Conservation (phyloP, 2,888 invertebrate genomes). For the Coleophora flavipennella region DNA sequence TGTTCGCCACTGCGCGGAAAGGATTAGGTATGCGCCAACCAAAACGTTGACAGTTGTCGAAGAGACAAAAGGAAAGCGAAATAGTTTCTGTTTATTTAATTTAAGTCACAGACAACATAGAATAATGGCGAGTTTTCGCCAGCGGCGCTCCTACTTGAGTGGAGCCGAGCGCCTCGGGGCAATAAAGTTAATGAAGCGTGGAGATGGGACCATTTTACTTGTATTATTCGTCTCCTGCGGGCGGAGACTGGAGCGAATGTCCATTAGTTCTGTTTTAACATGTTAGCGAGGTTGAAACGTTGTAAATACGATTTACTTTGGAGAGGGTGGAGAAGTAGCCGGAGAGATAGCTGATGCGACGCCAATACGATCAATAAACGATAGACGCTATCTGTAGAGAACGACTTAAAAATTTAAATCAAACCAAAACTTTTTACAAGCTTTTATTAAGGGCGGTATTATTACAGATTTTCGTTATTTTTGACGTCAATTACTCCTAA, state of each 20-base stretch:
- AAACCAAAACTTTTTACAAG: no score
- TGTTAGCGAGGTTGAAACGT: slow-evolving; percentile 73
- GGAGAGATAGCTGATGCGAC: slow-evolving; percentile 23
- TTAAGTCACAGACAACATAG: slow-evolving; percentile 63
- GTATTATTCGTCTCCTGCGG: slow-evolving; percentile 72
- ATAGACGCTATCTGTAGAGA: neutral
- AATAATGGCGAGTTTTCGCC: slow-evolving; percentile 67
- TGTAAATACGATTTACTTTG: slow-evolving; percentile 71
- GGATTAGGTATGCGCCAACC: slow-evolving; percentile 47
- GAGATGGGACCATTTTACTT: slow-evolving; percentile 74
- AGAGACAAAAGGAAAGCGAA: slow-evolving; percentile 53
- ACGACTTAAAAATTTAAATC: no score
- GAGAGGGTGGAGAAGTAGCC: slow-evolving; percentile 67
- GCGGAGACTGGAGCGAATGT: slow-evolving; percentile 71
- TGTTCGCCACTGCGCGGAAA: slow-evolving; percentile 41
- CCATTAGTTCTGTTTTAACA: slow-evolving; percentile 74
- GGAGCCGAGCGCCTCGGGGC: slow-evolving; percentile 60
- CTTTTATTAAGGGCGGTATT: no score
- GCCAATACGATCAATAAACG: neutral
- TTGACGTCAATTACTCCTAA: no score
- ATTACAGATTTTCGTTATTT: no score
- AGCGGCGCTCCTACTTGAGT: slow-evolving; percentile 50
- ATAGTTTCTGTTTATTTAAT: slow-evolving; percentile 68
- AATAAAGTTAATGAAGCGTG: slow-evolving; percentile 73
- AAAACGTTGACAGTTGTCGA: slow-evolving; percentile 64